These are phyloP conservation scores for Eupleurogrammus muticus DNA, from an alignment of 2,797 vertebrate genomes.

Conservation along the genomic window DNA sequence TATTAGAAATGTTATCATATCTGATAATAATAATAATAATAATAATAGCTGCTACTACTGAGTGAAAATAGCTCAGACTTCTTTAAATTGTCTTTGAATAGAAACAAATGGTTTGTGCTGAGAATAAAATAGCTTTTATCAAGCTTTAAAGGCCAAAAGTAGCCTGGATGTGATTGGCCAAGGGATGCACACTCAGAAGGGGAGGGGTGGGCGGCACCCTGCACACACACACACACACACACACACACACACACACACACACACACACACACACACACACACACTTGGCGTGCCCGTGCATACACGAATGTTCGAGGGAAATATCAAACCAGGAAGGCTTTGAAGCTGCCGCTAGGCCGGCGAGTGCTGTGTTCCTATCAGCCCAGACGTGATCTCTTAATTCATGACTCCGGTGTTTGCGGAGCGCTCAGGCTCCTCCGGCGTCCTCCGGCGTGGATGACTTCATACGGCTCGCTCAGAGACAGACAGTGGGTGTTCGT, in stretches of 20 bases:
- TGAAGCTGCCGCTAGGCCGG: slow-evolving; percentile 41
- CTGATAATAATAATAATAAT: not conserved
- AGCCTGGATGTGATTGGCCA: not conserved
- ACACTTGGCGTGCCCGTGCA: not conserved
- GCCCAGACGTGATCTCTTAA: slow-evolving; percentile 36
- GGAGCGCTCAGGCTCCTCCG: slow-evolving; percentile 13
- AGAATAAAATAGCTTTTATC: slow-evolving; percentile 7
- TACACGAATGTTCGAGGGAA: slow-evolving; percentile 13
- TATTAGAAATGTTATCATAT: not conserved
- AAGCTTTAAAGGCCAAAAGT: not conserved
- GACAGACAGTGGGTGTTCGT: slow-evolving; percentile 62
- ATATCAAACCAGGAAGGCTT: slow-evolving; percentile 48
- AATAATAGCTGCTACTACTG: not conserved
- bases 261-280: too few species aligned
- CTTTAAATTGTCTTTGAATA: not conserved
- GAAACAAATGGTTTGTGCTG: not conserved
- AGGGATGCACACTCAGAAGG: slow-evolving; percentile 11
- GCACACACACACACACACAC: too few species aligned
- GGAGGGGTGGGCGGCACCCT: not conserved
- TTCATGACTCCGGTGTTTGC: slow-evolving; percentile 17
- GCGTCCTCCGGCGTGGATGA: slow-evolving; percentile 39
- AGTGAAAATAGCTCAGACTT: not conserved
- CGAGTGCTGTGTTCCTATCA: slow-evolving; percentile 42
- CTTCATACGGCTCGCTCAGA: slow-evolving; percentile 54
- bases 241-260: too few species aligned